These are phyloP conservation scores for Protodeltote pygarga DNA, from an alignment of 2,888 invertebrate genomes.

Conservation along the genomic window DNA sequence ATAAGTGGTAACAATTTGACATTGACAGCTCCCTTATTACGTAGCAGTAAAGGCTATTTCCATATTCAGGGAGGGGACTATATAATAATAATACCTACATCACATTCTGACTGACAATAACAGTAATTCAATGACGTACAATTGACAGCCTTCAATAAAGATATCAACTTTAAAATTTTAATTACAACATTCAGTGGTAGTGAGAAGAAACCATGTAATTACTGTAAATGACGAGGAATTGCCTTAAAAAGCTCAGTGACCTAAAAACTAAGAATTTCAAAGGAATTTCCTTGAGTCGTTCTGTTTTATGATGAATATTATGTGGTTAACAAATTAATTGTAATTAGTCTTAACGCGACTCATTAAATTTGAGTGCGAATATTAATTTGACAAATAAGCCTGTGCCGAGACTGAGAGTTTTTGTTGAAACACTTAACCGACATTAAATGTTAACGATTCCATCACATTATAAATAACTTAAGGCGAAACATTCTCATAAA, in stretches of 20 bases:
- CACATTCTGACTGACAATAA: background rate
- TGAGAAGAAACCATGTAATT: constrained; percentile 22
- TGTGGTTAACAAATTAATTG: constrained; percentile 20
- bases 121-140: constrained; percentile 6
- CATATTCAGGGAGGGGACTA: no score
- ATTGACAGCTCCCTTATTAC: no score
- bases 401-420: no score
- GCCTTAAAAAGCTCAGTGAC: constrained; percentile 17
- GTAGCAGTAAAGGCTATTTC: no score
- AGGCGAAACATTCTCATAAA: no score
- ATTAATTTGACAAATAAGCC: no score
- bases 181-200: constrained; percentile 22
- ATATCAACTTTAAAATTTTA: constrained; percentile 26
- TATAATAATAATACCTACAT: background rate
- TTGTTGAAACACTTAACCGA: no score
- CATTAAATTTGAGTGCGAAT: background rate
- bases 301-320: constrained; percentile 24
- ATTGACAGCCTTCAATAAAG: constrained; percentile 32
- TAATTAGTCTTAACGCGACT: constrained; percentile 1
- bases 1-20: no score
- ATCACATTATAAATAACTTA: no score
- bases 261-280: constrained; percentile 12
- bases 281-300: constrained; percentile 20
- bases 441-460: no score
- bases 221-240: constrained; percentile 23